Evolutionary conservation across 2,113 vertebrate species (phyloP), one percentile per base, ranked within the genome.

Genomic region (Grammomys surdaster): DNA sequence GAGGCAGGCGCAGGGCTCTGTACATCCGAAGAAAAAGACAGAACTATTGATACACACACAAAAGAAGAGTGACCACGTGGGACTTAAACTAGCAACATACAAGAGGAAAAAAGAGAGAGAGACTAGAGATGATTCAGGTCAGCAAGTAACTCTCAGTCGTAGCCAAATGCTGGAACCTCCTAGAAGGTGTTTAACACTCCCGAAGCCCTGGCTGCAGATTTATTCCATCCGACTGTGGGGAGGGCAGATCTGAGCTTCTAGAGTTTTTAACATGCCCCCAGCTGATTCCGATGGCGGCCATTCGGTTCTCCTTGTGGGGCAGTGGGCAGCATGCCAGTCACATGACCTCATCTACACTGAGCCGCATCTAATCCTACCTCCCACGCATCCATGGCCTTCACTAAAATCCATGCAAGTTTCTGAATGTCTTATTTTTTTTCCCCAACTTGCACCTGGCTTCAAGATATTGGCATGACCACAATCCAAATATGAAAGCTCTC

Each of bases 41-140:
- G 80, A 65, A 33, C 11, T 67, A 9, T 36, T 76, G 4, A 33
- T 31, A 86, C 20, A 65, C 4, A 85, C 17, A 73, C 51, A 48
- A 60, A 86, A 8, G 1, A 94, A 8, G 0, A 95, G 46, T 75
- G 67, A 86, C 3, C 88, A 8, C 13, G 13, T 95, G 70, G n/a
- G 82, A 91, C 84, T 86, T 90, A 91, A 90, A 81, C 89, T 56
- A 86, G 92, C 86, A 96, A 81, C 77, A 89, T 46, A 48, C 14
- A 43, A 5, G 16, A 10, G 77, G 3, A 24, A 28, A 14, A 36
- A 7, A 70, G 6, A n/a, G 14, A 17, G 69, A 70, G n/a, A 40
- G n/a, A 70, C 19, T 1, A 95, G 65, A 69, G 60, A 94, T 58
- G 36, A 36, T 70, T 88, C 56, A 81, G 22, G 78, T 33, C 91